These are phyloP conservation scores for Cranoglanis bouderius DNA, from an alignment of 2,113 vertebrate genomes.

Conservation along the genomic window DNA sequence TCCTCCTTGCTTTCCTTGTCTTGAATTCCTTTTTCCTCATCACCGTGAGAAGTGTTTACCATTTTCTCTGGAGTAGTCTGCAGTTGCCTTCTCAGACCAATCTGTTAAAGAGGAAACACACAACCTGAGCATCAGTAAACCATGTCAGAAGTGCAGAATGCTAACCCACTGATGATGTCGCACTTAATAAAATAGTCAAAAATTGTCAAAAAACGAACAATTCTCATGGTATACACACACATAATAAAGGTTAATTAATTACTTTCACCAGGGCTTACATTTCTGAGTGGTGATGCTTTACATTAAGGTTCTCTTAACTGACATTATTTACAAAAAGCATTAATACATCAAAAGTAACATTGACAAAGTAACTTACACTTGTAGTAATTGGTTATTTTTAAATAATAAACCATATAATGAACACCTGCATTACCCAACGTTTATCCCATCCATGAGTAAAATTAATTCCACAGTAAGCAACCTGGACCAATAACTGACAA, in stretches of 20 bases:
- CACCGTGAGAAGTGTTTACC: slow-evolving; percentile 90
- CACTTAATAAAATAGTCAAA: neutral
- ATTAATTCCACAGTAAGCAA: neutral
- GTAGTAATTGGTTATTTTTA: neutral
- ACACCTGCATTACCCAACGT: neutral
- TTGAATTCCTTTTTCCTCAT: slow-evolving; percentile 91
- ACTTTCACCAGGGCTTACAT: neutral
- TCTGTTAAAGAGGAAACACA: slow-evolving; percentile 70
- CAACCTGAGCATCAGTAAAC: neutral
- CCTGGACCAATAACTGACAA: neutral
- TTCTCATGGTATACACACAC: neutral
- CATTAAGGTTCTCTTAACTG: neutral
- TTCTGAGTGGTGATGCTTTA: neutral
- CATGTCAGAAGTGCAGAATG: neutral
- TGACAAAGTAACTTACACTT: neutral
- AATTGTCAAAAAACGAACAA: too few species aligned
- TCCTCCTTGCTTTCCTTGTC: slow-evolving; percentile 96
- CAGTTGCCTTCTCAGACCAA: slow-evolving; percentile 81
- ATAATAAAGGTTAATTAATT: neutral
- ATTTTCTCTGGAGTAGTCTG: slow-evolving; percentile 91
- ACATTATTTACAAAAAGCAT: neutral
- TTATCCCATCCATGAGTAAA: neutral
- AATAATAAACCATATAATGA: neutral
- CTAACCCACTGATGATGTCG: neutral
- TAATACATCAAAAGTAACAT: neutral